These are phyloP conservation scores for Elaphurus davidianus DNA, from an alignment of 2,113 vertebrate genomes.

Conservation along the genomic window DNA sequence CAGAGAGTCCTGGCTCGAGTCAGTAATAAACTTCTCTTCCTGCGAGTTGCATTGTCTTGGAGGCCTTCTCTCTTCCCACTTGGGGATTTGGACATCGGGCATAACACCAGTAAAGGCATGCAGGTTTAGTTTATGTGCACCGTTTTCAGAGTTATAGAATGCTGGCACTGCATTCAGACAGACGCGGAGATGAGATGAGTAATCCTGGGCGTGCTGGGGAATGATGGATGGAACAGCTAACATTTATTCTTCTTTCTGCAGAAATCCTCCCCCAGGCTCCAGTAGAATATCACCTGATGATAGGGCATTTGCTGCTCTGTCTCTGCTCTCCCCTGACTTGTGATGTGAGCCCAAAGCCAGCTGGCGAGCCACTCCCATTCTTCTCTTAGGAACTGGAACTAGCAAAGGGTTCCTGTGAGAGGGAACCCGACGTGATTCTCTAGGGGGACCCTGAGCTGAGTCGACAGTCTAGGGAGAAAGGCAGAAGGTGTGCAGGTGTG, in stretches of 20 bases:
- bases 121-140: background rate
- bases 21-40: no score
- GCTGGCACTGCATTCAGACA: background rate
- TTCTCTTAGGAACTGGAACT: background rate
- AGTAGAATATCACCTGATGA: background rate
- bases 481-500: background rate
- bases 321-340: background rate
- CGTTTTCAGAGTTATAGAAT: background rate
- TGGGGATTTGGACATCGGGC: no score
- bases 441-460: background rate
- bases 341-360: background rate
- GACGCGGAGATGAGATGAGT: background rate
- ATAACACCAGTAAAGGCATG: background rate
- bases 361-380: background rate
- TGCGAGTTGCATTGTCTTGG: no score
- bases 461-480: background rate
- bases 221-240: background rate
- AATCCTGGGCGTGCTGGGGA: background rate
- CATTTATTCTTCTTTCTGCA: background rate
- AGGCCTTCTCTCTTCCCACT: no score
- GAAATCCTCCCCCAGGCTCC: background rate
- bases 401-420: background rate
- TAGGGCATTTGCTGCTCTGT: background rate
- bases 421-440: fast-evolving
- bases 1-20: no score